Base-by-base conservation (phyloP, 2,888 invertebrate species). In the Acronicta leporina region DNA sequence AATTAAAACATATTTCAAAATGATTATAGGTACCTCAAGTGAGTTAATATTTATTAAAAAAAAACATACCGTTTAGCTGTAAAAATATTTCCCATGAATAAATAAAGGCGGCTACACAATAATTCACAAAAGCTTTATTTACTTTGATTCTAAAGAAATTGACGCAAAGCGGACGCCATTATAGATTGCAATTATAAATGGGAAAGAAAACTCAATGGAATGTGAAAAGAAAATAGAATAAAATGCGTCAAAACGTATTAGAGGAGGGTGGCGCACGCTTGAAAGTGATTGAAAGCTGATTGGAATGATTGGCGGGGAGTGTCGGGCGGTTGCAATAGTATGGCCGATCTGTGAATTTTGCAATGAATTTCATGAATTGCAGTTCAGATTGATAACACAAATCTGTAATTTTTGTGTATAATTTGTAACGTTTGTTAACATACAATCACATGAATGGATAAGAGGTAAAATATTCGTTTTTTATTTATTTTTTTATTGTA, bases 261-360 rank as follows among this genome's bases (percentile, higher is more conserved):
- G 64, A n/a, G 54, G 56, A 63, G 68, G 63, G 67, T 53, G 70
- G 70, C 72, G 61, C 55, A 66, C 79, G 83, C 77, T 81, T 80
- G 85, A 80, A 85, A 87, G 82, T 89, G 87, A 89, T 89, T 89
- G 88, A 82, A 87, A 87, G 83, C 84, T 88, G 89, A 89, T 90
- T 88, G 90, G 79, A 83, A 81, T 89, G 84, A 89, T 87, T 87
- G 86, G 82, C 81, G 80, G 78, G 70, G 76, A 72, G 74, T 63
- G 68, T 51, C 65, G 57, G 48, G 57, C 73, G 81, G 80, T 79
- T 82, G 83, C 78, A 76, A 73, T 77, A 76, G 82, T 74, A 79
- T 82, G 80, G 63, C 71, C 54, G 64, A 63, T 59, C 54, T 68
- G 59, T 14, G 46, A 55, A 76, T 70, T 80, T 70, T 35, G 13